Base-by-base conservation (phyloP, 2,888 invertebrate genomes). In the Galerucella pusilla region DNA sequence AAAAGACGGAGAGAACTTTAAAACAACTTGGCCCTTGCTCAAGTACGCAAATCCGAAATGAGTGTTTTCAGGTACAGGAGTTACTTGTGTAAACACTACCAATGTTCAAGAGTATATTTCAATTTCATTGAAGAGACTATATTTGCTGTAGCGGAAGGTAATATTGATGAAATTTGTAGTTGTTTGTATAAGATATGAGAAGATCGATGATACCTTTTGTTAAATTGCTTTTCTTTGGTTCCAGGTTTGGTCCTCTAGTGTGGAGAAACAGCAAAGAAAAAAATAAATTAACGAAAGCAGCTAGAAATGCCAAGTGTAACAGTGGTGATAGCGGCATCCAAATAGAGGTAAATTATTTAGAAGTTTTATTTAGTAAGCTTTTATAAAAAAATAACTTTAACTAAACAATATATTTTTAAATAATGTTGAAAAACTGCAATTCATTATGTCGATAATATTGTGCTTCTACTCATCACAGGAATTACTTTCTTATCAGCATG, bases 321-420 rank as follows among this genome's bases (percentile, higher is more conserved):
- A 93, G 93, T 84, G 93, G 93, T 5, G 93, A 93, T 86, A 93
- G 93, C 77, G 93, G 93, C 78, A 93, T 93, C 83, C 93, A 93
- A 87, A 91, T 93, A 81, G 92, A 92, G 89, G 88, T 88, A 83
- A 65, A 20, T 45, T 2, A 20, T 16, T n/a, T 57, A 20, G 3
- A 83, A 78, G 64, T 52, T 46, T 42, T 42, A 42, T 42, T 42
- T 9, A 9, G 35, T 42, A 64, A 71, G 68, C 59, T n/a, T 63
- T 67, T 9, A 16, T 59, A 10, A 20, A 57, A 10, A 57, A 57
- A 57, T 67, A 52, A 54, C 14, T 52, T 42, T 65, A 65, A 45
- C 63, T 25, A 63, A 25, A 14, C 0, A 45, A 25, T 16, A 42
- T 16, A n/a, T 57, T 57, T 57, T 57, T 57, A 57, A 57, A 57